Percentiles rank a stretch among this genome's conserved stretches.
Evolutionary conservation across 2,888 invertebrate species (phyloP).

Genomic region (Catotricha subobsoleta): DNA sequence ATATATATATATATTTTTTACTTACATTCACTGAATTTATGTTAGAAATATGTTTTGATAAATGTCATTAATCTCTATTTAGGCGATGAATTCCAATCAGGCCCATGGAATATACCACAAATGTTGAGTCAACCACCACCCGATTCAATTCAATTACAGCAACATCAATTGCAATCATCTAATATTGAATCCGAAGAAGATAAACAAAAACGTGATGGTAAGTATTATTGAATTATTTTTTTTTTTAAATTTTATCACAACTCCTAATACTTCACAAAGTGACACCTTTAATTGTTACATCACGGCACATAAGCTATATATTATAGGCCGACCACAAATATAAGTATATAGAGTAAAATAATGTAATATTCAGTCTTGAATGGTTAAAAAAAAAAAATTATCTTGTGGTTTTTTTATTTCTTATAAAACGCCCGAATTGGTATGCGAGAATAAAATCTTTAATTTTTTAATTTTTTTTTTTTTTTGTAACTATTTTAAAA

Average conservation of each 20-base stretch:
- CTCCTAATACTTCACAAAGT: too few species aligned
- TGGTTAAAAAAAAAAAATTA: too few species aligned
- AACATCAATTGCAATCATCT: not conserved
- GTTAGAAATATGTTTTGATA: too few species aligned
- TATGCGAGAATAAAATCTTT: slow-evolving; percentile 26
- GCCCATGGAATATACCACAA: not conserved
- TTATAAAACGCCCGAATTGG: too few species aligned
- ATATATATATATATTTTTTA: too few species aligned
- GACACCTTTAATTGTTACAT: too few species aligned
- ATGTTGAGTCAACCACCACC: not conserved
- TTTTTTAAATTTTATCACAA: not conserved
- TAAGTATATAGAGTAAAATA: too few species aligned
- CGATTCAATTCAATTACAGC: not conserved
- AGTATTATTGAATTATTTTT: slow-evolving; percentile 9
- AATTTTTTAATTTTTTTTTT: not conserved
- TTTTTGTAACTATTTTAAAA: not conserved
- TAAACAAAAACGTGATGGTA: slow-evolving; percentile 25
- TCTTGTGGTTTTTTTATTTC: too few species aligned
- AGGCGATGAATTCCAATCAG: not conserved
- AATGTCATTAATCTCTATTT: not conserved
- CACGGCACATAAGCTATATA: too few species aligned
- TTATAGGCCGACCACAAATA: too few species aligned
- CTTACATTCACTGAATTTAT: too few species aligned
- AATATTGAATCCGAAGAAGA: slow-evolving; percentile 11
- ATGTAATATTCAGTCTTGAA: too few species aligned